Percentiles rank a stretch among this genome's conserved stretches.
These are phyloP conservation scores for Lethrus apterus DNA, from an alignment of 1,140 invertebrate species.

Conservation along the genomic window DNA sequence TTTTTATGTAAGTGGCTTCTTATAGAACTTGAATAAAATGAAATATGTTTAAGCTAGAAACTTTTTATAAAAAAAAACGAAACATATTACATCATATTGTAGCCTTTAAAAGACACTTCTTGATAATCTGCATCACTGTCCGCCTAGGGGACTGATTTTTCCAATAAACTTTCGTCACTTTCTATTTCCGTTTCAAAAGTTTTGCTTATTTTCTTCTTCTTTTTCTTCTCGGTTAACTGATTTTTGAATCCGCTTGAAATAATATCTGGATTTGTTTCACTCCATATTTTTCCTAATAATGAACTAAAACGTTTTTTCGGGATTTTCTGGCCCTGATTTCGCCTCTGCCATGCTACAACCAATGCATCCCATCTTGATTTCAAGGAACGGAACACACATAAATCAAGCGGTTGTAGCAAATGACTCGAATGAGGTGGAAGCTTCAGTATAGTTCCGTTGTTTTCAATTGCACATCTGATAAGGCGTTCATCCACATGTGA, in stretches of 20 bases:
- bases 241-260: conserved; percentile 14
- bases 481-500: conserved; percentile 30
- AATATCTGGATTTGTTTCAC: conserved; percentile 8
- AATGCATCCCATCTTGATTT: conserved; percentile 21
- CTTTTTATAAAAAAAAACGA: too few relatives aligned
- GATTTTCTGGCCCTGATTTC: conserved; percentile 12
- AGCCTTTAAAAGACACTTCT: too few relatives aligned
- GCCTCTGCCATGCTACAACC: conserved; percentile 12
- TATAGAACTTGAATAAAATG: too few relatives aligned
- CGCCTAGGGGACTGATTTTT: too few relatives aligned
- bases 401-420: conserved; percentile 35
- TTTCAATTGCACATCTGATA: conserved; percentile 28
- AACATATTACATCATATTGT: too few relatives aligned
- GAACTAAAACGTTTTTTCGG: conserved; percentile 11
- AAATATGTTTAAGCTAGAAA: too few relatives aligned
- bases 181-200: too few relatives aligned
- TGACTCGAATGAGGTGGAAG: conserved; percentile 34
- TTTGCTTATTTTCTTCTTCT: too few relatives aligned
- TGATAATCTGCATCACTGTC: too few relatives aligned
- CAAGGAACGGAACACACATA: conserved; percentile 26
- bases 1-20: too few relatives aligned
- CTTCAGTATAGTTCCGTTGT: conserved; percentile 31
- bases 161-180: too few relatives aligned
- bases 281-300: conserved; percentile 16
- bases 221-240: too few relatives aligned